Evolutionary conservation across 2,113 vertebrate species (phyloP), one percentile per base, ranked within the genome.

Genomic region (Pelmatolapia mariae): DNA sequence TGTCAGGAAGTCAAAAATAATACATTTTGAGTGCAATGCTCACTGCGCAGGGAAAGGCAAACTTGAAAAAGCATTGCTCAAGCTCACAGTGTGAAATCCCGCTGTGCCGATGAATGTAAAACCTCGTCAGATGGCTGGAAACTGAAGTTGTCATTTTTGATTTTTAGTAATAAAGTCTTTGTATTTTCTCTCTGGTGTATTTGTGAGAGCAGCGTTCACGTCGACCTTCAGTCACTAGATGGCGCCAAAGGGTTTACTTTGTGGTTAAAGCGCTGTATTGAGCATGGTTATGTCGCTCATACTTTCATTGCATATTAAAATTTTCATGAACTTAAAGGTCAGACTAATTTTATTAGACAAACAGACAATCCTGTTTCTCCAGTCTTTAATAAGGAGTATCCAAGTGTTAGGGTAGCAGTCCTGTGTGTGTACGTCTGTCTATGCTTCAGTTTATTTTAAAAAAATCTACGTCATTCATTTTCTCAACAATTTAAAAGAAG

Each of bases 171-270:
- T 92, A 85, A 89, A 90, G 19, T 52, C 40, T 86, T 84, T 89
- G 45, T 76, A 81, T 84, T 63, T n/a, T 66, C 63, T 87, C 22
- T 24, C 15, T 36, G 24, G 22, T 63, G 40, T 71, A 15, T 66
- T 10, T n/a, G 7, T 24, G 9, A 45, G 0, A 6, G n/a, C 5
- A 11, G 7, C 15, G 43, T 68, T 26, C 22, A n/a, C 29, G 3
- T 68, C 4, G 6, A 45, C 6, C 4, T 47, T 16, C 2, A 8
- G 61, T 19, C 94, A 85, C 89, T 91, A 93, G 94, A 91, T 94
- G 94, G 88, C 87, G 29, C 53, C 36, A 88, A 22, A 85, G 50
- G 22, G 45, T 86, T 84, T n/a, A 10, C 85, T 87, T 82, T 86
- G 9, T n/a, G 5, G 84, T 22, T 10, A 61, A 81, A 29, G 10